Evolutionary conservation across 2,113 vertebrate genomes (phyloP), one percentile per base, ranked within the genome.

Genomic region (Poeciliopsis turrubarensis): DNA sequence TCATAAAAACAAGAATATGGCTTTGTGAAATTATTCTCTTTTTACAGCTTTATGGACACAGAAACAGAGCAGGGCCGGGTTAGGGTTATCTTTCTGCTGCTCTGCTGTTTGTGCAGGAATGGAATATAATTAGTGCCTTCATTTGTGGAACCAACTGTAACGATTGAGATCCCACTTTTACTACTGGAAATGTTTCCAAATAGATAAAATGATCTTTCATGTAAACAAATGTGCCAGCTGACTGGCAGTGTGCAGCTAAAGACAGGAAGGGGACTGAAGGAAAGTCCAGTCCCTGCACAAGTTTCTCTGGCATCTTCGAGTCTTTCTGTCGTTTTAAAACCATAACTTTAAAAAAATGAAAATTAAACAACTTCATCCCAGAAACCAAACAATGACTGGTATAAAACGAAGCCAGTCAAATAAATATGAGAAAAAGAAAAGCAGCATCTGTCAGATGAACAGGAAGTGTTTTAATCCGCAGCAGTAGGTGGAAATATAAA

Each of bases 41-140:
- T 34, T 1, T 54, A 68, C 75, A 27, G 27, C 32, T 91, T 92
- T 85, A 86, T 75, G 76, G 83, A 84, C 63, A 60, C 60, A 4
- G 17, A 6, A 57, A 57, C 25, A 25, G 9, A 17, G 5, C 22
- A 3, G 29, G 29, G 29, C 29, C 2, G 29, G 29, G 29, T 3
- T 3, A 3, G 22, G 51, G 2, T 29, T 29, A 29, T 29, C 47
- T 22, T 51, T 51, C 47, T 51, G 47, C 19, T 22, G 19, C 47
- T 51, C 47, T 51, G 12, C 39, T 41, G 47, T 19, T 54, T 54
- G 6, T 54, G 19, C 17, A 54, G 47, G 22, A 22, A 54, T 54
- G 15, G 19, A 54, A 8, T 7, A 54, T 9, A 54, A 54, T 54
- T 7, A 54, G 13, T 39, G 10, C 37, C 37, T 39, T 39, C 8